A percentile compares a stretch with the other conserved stretches of the same genome.
These are phyloP conservation scores for Proteles cristata DNA, from an alignment of 2,113 vertebrate genomes.

Conservation along the genomic window DNA sequence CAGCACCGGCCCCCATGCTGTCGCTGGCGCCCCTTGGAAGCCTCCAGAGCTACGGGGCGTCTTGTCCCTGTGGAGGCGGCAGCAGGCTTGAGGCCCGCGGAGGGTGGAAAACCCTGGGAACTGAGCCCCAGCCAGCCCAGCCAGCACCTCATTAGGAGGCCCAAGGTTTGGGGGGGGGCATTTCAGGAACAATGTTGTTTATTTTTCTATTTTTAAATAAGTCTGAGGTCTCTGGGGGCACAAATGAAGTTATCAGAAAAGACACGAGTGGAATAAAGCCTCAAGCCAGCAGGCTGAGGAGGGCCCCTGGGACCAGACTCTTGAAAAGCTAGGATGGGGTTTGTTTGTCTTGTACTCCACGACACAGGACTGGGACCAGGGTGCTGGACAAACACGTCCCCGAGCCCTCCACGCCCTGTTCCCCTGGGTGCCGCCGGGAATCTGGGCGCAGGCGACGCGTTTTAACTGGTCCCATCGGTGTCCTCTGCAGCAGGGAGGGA, in stretches of 20 bases:
- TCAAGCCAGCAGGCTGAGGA: constrained; percentile 44
- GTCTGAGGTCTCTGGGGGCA: constrained; percentile 76
- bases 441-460: rapidly evolving
- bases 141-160: constrained; percentile 75
- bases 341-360: constrained; percentile 66
- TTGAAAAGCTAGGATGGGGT: constrained; percentile 51
- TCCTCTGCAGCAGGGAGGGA: background rate
- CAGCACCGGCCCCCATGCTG: rapidly evolving
- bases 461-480: background rate
- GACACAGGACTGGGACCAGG: constrained; percentile 13
- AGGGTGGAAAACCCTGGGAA: constrained; percentile 72
- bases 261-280: constrained; percentile 70
- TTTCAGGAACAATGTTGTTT: constrained; percentile 73
- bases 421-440: background rate
- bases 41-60: background rate
- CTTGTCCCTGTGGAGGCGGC: constrained; percentile 38
- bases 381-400: constrained; percentile 12
- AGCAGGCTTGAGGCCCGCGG: background rate
- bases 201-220: constrained; percentile 82
- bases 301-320: constrained; percentile 54
- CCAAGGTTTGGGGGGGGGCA: background rate
- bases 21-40: background rate
- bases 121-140: constrained; percentile 33
- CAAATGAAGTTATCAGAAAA: constrained; percentile 81
- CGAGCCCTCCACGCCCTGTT: background rate